These are phyloP conservation scores for Castor canadensis DNA, from an alignment of 2,113 vertebrate genomes.

Conservation along the genomic window DNA sequence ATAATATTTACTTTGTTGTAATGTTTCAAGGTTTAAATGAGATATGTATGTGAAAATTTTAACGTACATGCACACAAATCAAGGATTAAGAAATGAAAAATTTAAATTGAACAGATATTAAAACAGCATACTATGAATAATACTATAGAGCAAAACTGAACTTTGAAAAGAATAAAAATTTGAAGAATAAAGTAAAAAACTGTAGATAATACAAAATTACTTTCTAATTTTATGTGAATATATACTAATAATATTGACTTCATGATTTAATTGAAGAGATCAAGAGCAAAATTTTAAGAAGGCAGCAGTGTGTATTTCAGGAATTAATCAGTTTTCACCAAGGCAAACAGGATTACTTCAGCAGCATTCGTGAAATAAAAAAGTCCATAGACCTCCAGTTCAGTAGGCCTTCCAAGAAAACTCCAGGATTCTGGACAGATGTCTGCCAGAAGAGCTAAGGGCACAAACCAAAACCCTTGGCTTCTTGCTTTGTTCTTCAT, in stretches of 20 bases:
- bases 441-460: not conserved
- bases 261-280: not conserved
- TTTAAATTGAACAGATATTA: not conserved
- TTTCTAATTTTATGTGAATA: not conserved
- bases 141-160: not conserved
- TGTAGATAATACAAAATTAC: not conserved
- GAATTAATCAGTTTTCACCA: not conserved
- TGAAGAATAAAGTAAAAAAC: not conserved
- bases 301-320: not conserved
- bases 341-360: not conserved
- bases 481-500: not conserved
- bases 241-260: not conserved
- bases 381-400: not conserved
- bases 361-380: not conserved
- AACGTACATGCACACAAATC: not conserved
- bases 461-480: not conserved
- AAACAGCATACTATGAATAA: not conserved
- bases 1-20: not conserved
- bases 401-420: not conserved
- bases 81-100: not conserved
- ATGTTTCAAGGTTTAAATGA: not conserved
- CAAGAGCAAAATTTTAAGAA: not conserved
- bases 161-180: not conserved
- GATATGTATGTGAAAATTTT: not conserved
- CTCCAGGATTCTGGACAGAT: not conserved